Base-by-base conservation (phyloP, 2,888 invertebrate genomes). In the Yponomeuta evonymella region DNA sequence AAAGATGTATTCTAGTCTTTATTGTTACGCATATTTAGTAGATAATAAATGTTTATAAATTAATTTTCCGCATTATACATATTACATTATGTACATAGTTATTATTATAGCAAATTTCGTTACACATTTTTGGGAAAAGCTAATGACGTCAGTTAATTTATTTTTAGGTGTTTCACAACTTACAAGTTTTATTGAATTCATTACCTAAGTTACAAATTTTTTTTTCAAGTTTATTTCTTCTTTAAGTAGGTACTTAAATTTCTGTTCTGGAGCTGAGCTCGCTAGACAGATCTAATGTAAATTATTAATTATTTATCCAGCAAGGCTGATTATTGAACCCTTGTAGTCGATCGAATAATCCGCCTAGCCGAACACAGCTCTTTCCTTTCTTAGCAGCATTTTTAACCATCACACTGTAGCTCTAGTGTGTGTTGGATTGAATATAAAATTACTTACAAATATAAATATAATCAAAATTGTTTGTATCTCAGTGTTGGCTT, bases 1-100 rank as follows among this genome's bases (percentile, higher is more conserved):
- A 86, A 87, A 89, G 89, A 89, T 91, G 89, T 92, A 91, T 91
- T 93, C 93, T 93, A 93, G 93, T 93, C 93, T 92, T 88, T 91
- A 93, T 91, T 92, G 92, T 92, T 92, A 92, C 83, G 86, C 88
- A 86, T 89, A 88, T 90, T 90, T 91, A 91, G 91, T 87, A 85
- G 87, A 85, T 89, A 90, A 91, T 90, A 87, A 86, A 88, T 83
- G 84, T 88, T 89, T 85, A 82, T 78, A 83, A 86, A 83, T 86
- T 90, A 88, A 86, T 90, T 90, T 90, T 85, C 82, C 85, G 84
- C 79, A 69, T 72, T 68, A 68, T 70, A 70, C 51, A 70, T 58
- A 70, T 15, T 79, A 84, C 77, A 83, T 82, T 85, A 79, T 87
- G 85, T 87, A 87, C 79, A 85, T 86, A 88, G 65, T 43, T 48